phyloP scores from a whole-genome alignment of 1,140 invertebrate species.

The Sycophaga agraensis region DNA sequence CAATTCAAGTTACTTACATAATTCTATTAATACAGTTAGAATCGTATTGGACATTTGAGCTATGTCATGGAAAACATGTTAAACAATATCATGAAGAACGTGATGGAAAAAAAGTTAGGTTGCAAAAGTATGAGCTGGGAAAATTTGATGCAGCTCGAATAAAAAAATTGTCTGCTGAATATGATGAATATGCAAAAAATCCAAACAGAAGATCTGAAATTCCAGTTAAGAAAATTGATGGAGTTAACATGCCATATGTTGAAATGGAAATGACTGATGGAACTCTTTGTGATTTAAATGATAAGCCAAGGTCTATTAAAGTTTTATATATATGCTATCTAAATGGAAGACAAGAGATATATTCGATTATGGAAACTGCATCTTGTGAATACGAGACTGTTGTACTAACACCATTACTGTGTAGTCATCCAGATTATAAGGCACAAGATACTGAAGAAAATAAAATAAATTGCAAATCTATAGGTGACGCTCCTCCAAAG shows the following conservation, averaged over 20 bases:
- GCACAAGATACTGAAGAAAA: constrained; percentile 79
- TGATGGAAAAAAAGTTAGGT: constrained; percentile 78
- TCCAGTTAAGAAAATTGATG: constrained; percentile 79
- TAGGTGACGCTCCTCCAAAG: constrained; percentile 70
- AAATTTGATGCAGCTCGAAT: constrained; percentile 65
- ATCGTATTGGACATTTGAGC: constrained; percentile 96
- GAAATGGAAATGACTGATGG: constrained; percentile 79
- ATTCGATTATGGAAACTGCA: constrained; percentile 88
- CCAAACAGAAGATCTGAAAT: constrained; percentile 56
- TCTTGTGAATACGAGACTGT: constrained; percentile 94
- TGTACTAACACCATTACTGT: constrained; percentile 81
- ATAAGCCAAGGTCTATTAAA: constrained; percentile 75
- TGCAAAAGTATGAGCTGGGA: constrained; percentile 82
- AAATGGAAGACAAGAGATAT: constrained; percentile 87
- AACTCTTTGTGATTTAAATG: constrained; percentile 89
- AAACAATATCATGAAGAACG: constrained; percentile 94
- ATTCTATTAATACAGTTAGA: constrained; percentile 67
- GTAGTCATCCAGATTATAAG: constrained; percentile 86
- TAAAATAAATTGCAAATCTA: constrained; percentile 77
- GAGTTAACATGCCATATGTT: constrained; percentile 79
- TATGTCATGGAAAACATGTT: constrained; percentile 90
- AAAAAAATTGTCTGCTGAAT: constrained; percentile 56
- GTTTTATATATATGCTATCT: constrained; percentile 84
- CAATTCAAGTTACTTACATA: not conserved
- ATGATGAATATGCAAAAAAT: constrained; percentile 56